Evolutionary conservation across 37 sponge, comb jelly and placozoan genomes (phyloP), one percentile per base, ranked within the genome.

Genomic region (Hexactinellida sp.): DNA sequence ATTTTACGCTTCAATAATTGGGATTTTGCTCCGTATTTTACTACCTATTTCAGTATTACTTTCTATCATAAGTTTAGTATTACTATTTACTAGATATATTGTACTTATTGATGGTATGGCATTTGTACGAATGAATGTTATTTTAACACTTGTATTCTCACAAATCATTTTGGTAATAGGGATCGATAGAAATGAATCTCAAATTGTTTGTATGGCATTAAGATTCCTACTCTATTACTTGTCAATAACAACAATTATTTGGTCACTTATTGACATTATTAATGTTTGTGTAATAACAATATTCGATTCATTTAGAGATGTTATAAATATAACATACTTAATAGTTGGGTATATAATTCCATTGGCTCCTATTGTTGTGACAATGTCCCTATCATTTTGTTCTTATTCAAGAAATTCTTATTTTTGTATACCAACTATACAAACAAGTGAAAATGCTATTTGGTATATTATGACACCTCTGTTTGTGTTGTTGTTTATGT

Each of bases 391-490:
- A 28, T 63, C 76, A 7, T 63, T 23, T 23, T 63, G 76, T 63
- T 7, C 76, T 28, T 63, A 63, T n/a, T 63, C 13, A 7, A 63
- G 76, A 63, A 28, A 3, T 5, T 63, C 76, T 23, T 7, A 10
- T 10, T 63, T 63, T n/a, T 63, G 76, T 28, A 21, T 10, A 7
- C 76, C 76, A n/a, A 21, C 76, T 23, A 63, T 7, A 21, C 1
- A 63, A n/a, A 28, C 3, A 25, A 25, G 28, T 25, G 3, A 5
- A 7, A 28, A 63, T 32, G 76, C 32, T 25, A n/a, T 63, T 63
- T 63, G 76, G 76, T n/a, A 63, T 63, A 63, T 63, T 63, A 10
- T 63, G 19, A 28, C 76, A 63, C 76, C 76, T 63, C 30, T 63
- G 28, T 63, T 25, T n/a, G 21, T 63, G 21, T 25, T 63, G 76